Base-by-base conservation (phyloP, 2,888 invertebrate species). In the Limenitis camilla region DNA sequence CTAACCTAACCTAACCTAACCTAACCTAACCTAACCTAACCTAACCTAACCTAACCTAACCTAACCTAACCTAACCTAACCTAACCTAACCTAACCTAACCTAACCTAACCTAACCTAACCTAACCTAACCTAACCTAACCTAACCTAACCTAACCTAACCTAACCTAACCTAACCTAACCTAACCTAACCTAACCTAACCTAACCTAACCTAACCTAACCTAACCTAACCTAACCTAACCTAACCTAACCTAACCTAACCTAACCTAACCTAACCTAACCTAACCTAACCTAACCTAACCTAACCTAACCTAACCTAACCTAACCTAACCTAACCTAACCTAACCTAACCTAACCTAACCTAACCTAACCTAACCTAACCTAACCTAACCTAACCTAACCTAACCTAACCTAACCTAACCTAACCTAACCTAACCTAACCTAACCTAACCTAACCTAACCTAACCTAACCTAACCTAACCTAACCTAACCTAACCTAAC, bases 1-100 rank as follows among this genome's bases (percentile, higher is more conserved):
- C 58, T 58, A 60, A 60, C 60, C 60, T 60, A 60, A 60, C 60
- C 60, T 60, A 60, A 60, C 60, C 60, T 60, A 60, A 60, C 60
- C 60, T 60, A 60, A 60, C 60, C 58, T 58, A 60, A 60, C 60
- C 58, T 58, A 60, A 60, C 58, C 60, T 58, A 60, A 60, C 60
- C 58, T 58, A 60, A 60, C 60, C 60, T 60, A 60, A 60, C 60
- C 60, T 58, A 60, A 60, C 60, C 60, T 58, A 60, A 60, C 60
- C 60, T 58, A 60, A 60, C 60, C 60, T 60, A 58, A 58, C 60
- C 60, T 56, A 60, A 60, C 60, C 58, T 56, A 60, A 60, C 60
- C 60, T 58, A 60, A 60, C 61, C 61, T 61, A 61, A 59, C 58
- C 61, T 59, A 58, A 59, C 58, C 58, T 57, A 58, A 59, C 61